These are phyloP conservation scores for Petrolisthes manimaculis DNA, from an alignment of 2,888 invertebrate species.

Conservation along the genomic window DNA sequence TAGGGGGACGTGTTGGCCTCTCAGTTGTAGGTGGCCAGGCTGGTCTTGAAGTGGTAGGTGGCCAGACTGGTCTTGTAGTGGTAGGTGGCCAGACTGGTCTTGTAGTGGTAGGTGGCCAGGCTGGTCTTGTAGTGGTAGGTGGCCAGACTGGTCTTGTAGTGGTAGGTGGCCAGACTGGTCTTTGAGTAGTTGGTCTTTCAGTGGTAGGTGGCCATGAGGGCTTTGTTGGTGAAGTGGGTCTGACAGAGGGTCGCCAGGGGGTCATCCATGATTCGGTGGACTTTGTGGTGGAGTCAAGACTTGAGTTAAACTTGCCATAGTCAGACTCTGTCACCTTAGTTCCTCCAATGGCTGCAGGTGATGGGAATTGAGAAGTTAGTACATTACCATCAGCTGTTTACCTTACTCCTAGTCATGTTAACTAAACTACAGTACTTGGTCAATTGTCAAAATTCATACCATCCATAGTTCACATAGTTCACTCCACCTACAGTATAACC, in stretches of 20 bases:
- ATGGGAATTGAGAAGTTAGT: too few relatives aligned
- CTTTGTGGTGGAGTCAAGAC: background rate
- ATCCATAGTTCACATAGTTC: too few relatives aligned
- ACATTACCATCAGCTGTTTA: too few relatives aligned
- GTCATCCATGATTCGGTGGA: constrained; percentile 27
- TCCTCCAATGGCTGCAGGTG: constrained; percentile 28
- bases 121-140: constrained; percentile 60
- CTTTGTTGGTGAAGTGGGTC: constrained; percentile 60
- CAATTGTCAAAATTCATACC: too few relatives aligned
- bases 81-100: constrained; percentile 37
- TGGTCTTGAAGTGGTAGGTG: constrained; percentile 54
- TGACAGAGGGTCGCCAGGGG: constrained; percentile 37
- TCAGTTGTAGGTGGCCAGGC: constrained; percentile 45
- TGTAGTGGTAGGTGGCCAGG: constrained; percentile 51
- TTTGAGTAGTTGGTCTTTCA: constrained; percentile 67
- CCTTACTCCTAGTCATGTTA: too few relatives aligned
- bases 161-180: constrained; percentile 47
- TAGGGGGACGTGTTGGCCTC: constrained; percentile 32
- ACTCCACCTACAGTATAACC: too few relatives aligned
- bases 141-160: constrained; percentile 68
- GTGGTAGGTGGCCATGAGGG: constrained; percentile 30
- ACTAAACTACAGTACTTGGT: too few relatives aligned
- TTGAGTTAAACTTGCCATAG: constrained; percentile 37
- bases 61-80: background rate
- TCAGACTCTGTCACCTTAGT: constrained; percentile 16